A percentile compares a stretch with the other conserved stretches of the same genome.
These are phyloP conservation scores for Carcina quercana DNA, from an alignment of 2,888 invertebrate genomes.

Conservation along the genomic window DNA sequence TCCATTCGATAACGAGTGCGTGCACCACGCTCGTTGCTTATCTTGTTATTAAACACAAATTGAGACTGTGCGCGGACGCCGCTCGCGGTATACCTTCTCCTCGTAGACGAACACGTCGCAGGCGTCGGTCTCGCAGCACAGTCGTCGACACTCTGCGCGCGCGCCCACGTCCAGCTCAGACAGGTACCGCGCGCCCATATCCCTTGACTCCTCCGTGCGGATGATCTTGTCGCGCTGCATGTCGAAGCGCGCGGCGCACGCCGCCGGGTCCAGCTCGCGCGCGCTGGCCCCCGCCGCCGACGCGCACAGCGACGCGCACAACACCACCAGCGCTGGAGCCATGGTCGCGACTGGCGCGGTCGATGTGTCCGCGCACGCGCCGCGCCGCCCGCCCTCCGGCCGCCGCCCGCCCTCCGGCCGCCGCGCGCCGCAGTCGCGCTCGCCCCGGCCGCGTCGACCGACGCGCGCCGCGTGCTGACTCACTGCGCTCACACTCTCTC, in stretches of 20 bases:
- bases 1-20: neutral
- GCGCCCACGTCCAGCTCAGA: conserved; percentile 89
- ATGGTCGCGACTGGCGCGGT: neutral
- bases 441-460: conserved; percentile 23
- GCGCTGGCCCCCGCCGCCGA: conserved; percentile 35
- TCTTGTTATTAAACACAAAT: too few relatives aligned
- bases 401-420: neutral
- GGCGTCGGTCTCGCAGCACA: conserved; percentile 89
- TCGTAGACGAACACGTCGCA: conserved; percentile 96
- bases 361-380: neutral
- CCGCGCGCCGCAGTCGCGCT: conserved; percentile 34
- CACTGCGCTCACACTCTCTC: conserved; percentile 10
- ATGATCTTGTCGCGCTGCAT: conserved; percentile 93
- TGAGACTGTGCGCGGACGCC: too few relatives aligned
- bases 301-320: conserved; percentile 18
- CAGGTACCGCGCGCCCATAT: conserved; percentile 91
- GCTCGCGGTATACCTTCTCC: conserved; percentile 79
- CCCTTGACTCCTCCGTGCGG: conserved; percentile 90
- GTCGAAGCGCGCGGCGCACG: conserved; percentile 86
- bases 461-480: conserved; percentile 8
- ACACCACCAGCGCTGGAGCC: neutral
- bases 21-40: too few relatives aligned
- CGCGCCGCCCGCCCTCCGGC: neutral
- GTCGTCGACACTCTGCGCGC: conserved; percentile 86
- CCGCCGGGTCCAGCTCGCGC: conserved; percentile 76